These are phyloP conservation scores for Petrocephalus schoutedeni DNA, from an alignment of 2,797 vertebrate genomes.

Conservation along the genomic window DNA sequence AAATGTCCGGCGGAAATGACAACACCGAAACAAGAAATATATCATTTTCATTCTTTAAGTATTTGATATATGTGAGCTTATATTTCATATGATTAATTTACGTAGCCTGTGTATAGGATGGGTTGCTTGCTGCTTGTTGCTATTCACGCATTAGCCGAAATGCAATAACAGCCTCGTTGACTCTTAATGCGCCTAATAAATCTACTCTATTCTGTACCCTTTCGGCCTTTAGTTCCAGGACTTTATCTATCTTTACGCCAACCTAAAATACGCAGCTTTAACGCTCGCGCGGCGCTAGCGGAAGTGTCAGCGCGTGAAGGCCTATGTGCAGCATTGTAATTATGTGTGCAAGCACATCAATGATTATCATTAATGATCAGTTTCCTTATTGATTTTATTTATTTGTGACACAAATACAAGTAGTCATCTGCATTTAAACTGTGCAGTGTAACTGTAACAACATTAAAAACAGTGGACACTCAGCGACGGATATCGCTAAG, in stretches of 20 bases:
- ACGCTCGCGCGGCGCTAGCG: neutral
- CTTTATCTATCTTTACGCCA: neutral
- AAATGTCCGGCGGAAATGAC: neutral
- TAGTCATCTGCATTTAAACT: neutral
- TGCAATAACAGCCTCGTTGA: neutral
- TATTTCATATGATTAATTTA: neutral
- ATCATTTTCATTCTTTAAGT: neutral
- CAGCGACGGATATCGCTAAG: neutral
- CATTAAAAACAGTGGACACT: neutral
- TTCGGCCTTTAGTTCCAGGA: neutral
- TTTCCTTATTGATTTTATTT: neutral
- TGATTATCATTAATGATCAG: constrained; percentile 3
- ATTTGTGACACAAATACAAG: constrained; percentile 1
- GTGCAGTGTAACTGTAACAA: neutral
- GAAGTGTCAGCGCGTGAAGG: neutral
- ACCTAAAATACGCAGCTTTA: neutral
- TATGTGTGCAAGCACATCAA: neutral
- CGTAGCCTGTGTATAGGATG: neutral
- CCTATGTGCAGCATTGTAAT: neutral
- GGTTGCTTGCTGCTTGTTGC: neutral
- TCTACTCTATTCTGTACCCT: neutral
- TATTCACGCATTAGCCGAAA: neutral
- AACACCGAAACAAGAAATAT: neutral
- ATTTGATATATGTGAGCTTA: neutral
- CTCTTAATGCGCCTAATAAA: neutral